phyloP scores from a whole-genome alignment of 2,113 vertebrate genomes.

The Coracopsis vasa region DNA sequence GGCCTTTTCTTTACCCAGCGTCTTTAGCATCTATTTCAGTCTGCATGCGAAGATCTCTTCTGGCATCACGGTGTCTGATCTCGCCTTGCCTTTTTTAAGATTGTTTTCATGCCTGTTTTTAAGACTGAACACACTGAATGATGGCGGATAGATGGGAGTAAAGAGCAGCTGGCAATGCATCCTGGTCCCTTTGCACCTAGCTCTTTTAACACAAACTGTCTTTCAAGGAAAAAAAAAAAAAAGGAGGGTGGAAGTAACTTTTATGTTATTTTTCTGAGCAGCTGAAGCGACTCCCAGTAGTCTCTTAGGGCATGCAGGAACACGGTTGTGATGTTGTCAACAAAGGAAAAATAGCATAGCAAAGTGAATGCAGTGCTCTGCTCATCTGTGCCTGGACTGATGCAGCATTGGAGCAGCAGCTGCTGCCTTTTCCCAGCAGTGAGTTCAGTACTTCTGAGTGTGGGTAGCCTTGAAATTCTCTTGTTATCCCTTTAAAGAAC shows the following conservation, averaged over 20 bases:
- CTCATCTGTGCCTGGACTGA: not conserved
- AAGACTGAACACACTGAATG: not conserved
- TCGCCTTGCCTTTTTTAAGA: not conserved
- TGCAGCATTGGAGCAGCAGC: not conserved
- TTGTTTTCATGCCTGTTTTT: not conserved
- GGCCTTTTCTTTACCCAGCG: not conserved
- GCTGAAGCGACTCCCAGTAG: not conserved
- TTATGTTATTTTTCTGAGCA: slow-evolving; percentile 34
- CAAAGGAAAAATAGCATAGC: not conserved
- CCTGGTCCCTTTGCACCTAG: not conserved
- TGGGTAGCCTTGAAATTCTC: not conserved
- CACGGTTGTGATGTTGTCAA: slow-evolving; percentile 10
- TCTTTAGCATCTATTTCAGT: not conserved
- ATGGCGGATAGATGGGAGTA: not conserved
- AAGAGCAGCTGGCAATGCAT: not conserved
- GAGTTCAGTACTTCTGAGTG: not conserved
- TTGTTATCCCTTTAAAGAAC: not conserved
- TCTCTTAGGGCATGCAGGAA: slow-evolving; percentile 5
- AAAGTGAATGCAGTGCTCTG: not conserved
- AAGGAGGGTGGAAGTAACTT: not conserved
- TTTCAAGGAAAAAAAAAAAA: slow-evolving; percentile 14
- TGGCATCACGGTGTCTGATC: not conserved
- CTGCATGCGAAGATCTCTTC: not conserved
- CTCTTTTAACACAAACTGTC: slow-evolving; percentile 23
- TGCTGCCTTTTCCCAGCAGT: not conserved